Evolutionary conservation across 2,797 vertebrate species (phyloP).

Genomic region (Myotis pilosus): DNA sequence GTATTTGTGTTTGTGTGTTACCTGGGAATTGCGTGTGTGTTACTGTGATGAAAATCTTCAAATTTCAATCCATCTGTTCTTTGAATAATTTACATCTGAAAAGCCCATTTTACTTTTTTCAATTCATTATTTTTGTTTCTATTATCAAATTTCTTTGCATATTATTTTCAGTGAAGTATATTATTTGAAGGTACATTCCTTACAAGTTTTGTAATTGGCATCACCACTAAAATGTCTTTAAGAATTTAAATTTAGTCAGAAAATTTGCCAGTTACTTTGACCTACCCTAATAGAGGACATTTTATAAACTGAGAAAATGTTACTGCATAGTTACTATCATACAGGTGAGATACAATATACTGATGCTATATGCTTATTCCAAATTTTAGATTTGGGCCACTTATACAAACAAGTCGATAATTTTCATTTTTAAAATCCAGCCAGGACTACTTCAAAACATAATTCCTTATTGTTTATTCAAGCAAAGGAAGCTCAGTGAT

Average conservation of each 20-base stretch:
- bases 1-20: background rate
- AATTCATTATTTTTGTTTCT: background rate
- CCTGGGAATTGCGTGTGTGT: background rate
- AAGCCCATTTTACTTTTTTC: background rate
- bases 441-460: background rate
- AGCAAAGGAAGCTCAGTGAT: background rate
- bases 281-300: background rate
- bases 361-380: background rate
- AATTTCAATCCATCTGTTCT: background rate
- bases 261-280: background rate
- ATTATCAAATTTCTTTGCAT: background rate
- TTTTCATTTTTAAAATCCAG: background rate
- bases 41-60: background rate
- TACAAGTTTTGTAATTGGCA: background rate
- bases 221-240: background rate
- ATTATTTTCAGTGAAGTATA: background rate
- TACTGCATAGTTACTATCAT: background rate
- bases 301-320: background rate
- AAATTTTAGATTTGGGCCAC: background rate
- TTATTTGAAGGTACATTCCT: background rate
- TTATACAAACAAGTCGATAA: background rate
- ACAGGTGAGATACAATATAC: background rate
- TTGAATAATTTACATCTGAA: slow-evolving; percentile 24
- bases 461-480: background rate
- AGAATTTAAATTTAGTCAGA: slow-evolving; percentile 2